Evolutionary conservation across 2,888 invertebrate species (phyloP), one percentile per base, ranked within the genome.

Genomic region (Melinaea marsaeus): DNA sequence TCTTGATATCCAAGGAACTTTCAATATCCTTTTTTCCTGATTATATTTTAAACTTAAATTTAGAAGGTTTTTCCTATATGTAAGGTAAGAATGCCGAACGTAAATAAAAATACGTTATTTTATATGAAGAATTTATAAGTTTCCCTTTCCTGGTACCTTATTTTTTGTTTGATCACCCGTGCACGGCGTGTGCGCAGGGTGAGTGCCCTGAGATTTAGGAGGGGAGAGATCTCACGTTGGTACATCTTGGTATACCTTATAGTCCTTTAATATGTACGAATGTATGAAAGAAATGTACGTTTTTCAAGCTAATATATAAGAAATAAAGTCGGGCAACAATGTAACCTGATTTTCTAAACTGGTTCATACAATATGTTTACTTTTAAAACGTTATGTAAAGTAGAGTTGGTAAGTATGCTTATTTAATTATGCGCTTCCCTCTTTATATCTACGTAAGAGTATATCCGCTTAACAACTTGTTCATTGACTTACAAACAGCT

Each of bases 181-280:
- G 42, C 13, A 42, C 65, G 42, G 51, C 62, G 64, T 45, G 62
- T 51, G 58, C 57, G 34, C 58, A 61, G 67, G 67, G 62, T 61
- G 51, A 57, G 37, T 51, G 57, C 42, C 57, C 61, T 61, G 37
- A 57, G 57, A 57, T 61, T 61, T 61, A 57, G 57, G 61, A 54
- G 61, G 61, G 61, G 61, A 61, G 57, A 62, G 51, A 42, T 42
- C 35, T 46, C 55, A 58, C 22, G 55, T 35, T 33, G 42, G 35
- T n/a, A 32, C 22, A 60, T 56, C 65, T 59, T 61, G 55, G 58
- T 61, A 58, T 37, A 4, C 7, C 37, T 37, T 37, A 37, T 4
- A 37, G 37, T 37, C 37, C 37, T 42, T 42, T 42, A 42, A 42
- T 42, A 42, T 42, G 9, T 42, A 42, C 2, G 1, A 37, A 42